These are phyloP conservation scores for Cristatella mucedo DNA, from an alignment of 2,888 invertebrate genomes.

Conservation along the genomic window DNA sequence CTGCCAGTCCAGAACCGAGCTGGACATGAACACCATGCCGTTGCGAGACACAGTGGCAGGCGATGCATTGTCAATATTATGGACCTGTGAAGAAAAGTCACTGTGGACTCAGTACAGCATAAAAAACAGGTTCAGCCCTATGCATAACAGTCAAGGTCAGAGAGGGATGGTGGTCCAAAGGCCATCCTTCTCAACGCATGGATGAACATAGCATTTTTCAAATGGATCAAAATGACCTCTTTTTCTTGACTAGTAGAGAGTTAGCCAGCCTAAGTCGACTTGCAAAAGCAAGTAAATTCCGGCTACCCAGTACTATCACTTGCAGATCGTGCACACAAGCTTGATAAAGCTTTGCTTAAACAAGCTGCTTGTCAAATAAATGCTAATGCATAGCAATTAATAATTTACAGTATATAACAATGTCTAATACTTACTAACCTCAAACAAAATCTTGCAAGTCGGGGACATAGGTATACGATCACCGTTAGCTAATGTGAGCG, in stretches of 20 bases:
- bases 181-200: too few species aligned
- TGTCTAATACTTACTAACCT: constrained; percentile 13
- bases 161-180: too few species aligned
- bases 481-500: constrained; percentile 39
- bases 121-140: too few species aligned
- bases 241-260: too few species aligned
- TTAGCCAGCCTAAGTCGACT: too few species aligned
- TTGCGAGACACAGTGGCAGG: constrained; percentile 41
- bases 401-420: not conserved
- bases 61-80: constrained; percentile 41
- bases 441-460: constrained; percentile 29
- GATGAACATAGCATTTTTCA: too few species aligned
- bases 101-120: too few species aligned
- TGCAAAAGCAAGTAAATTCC: too few species aligned
- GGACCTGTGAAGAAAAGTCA: constrained; percentile 41
- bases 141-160: too few species aligned
- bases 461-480: constrained; percentile 40
- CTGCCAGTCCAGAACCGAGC: constrained; percentile 78
- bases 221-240: too few species aligned
- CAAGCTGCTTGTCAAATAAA: not conserved
- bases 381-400: not conserved
- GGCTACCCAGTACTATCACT: too few species aligned
- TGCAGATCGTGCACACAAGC: too few species aligned
- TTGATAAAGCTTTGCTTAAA: not conserved
- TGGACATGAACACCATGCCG: constrained; percentile 67